Evolutionary conservation across 2,888 invertebrate species (phyloP).

Genomic region (Pheosia gnoma): DNA sequence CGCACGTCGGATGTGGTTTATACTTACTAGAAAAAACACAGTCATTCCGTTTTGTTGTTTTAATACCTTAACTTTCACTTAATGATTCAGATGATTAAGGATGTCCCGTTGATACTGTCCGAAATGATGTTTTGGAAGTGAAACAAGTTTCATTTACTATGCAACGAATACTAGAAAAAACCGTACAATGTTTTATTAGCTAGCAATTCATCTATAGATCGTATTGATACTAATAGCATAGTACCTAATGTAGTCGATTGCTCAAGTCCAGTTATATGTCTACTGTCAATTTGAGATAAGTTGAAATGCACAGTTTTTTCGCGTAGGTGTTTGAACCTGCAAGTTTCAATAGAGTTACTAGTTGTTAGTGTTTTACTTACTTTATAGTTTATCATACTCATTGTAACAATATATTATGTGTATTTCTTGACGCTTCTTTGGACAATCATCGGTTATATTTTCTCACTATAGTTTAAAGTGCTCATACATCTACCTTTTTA

Average conservation of each 20-base stretch:
- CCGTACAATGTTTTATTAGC: no score
- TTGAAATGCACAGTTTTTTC: neutral
- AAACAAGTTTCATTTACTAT: neutral
- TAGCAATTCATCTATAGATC: no score
- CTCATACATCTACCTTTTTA: neutral
- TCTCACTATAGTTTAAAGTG: neutral
- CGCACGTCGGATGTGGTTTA: slow-evolving; percentile 38
- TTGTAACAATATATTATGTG: neutral
- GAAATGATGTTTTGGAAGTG: neutral
- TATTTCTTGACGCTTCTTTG: no score
- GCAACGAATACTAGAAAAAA: no score
- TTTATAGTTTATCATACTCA: neutral
- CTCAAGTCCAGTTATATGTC: neutral
- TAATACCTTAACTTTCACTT: slow-evolving; percentile 34
- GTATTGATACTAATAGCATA: no score
- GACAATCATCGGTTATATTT: no score
- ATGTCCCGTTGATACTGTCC: slow-evolving; percentile 12
- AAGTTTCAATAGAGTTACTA: neutral
- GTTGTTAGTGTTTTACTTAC: neutral
- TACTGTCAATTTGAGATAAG: neutral
- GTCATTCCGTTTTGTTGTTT: slow-evolving; percentile 30
- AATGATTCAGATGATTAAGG: slow-evolving; percentile 17
- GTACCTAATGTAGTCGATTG: neutral
- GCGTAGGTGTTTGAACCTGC: neutral
- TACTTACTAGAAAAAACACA: slow-evolving; percentile 41